Evolutionary conservation across 92 coral and sea anemone species (phyloP), one percentile per base, ranked within the genome.

Genomic region (Heliopora coerulea): DNA sequence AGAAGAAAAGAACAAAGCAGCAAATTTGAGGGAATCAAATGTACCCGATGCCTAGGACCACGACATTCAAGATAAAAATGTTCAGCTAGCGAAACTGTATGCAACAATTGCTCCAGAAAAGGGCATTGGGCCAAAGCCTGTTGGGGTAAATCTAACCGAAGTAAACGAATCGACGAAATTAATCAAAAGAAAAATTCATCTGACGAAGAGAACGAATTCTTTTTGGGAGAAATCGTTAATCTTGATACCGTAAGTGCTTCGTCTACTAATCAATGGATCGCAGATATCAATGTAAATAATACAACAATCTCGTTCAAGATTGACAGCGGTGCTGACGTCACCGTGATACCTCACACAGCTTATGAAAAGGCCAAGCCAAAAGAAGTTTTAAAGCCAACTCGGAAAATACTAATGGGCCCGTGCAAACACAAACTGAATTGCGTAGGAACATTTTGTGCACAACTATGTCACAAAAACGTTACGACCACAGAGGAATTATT

Each of bases 271-370:
- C 58, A 5, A 18, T 77, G 87, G 79, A 77, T 54, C 49, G 61
- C 75, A 17, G 15, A 17, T 18, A 77, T 68, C 29, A 7, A 35
- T 15, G 19, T 54, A 15, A 37, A 78, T 21, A 49, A 74, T 5
- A 54, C 29, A 37, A 48, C 30, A 63, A 66, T 29, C 15, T 17
- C 65, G 49, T 83, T 77, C 75, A 78, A 77, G 35, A 30, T 83
- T 34, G 83, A 83, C 74, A 68, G 83, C 54, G 86, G 79, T 46
- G 83, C 79, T 23, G 83, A 68, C 68, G 79, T 77, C 41, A 83
- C 86, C 0, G 86, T 83, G 59, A 73, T 83, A 3, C 83, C 86
- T 7, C 66, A 65, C 23, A 62, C 39, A 3, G 29, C 74, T 0
- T 83, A 83, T 68, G 52, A 66, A 85, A 57, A 72, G 54, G 56